phyloP scores from a whole-genome alignment of 2,888 invertebrate species.

The Microchrysa polita region DNA sequence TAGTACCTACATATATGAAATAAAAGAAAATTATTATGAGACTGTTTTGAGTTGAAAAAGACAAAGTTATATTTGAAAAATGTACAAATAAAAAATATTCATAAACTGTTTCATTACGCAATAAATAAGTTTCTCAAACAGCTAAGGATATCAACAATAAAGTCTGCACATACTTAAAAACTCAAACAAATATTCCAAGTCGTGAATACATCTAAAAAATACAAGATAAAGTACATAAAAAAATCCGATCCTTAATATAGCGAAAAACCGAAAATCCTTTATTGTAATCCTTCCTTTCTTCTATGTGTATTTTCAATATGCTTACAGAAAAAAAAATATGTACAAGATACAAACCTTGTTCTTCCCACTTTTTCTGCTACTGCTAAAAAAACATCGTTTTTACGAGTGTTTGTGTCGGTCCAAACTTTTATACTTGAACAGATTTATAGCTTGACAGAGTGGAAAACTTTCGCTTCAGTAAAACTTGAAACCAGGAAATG shows the following conservation, averaged over 20 bases:
- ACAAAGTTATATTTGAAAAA: too few species aligned
- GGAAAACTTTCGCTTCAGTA: conserved; percentile 34
- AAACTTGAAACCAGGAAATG: background rate
- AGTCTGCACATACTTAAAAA: conserved; percentile 34
- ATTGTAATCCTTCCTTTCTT: conserved; percentile 31
- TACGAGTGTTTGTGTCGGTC: conserved; percentile 53
- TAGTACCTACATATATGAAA: too few species aligned
- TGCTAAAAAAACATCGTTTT: conserved; percentile 24
- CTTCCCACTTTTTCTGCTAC: background rate
- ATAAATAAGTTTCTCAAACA: background rate
- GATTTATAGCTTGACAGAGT: conserved; percentile 53
- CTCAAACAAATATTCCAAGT: conserved; percentile 12
- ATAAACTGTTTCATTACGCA: too few species aligned
- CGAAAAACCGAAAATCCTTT: conserved; percentile 18
- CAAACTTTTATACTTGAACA: conserved; percentile 58
- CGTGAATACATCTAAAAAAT: conserved; percentile 1
- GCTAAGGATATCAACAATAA: background rate
- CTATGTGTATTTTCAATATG: background rate
- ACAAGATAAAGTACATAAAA: background rate
- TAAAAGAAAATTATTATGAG: too few species aligned
- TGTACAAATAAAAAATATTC: too few species aligned
- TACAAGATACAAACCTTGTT: background rate
- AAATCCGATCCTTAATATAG: conserved; percentile 11
- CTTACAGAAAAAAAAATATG: background rate
- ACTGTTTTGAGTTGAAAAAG: too few species aligned